A percentile compares a stretch with the other conserved stretches of the same genome.
These are phyloP conservation scores for Myotis davidii DNA, from an alignment of 2,113 vertebrate species.

Conservation along the genomic window DNA sequence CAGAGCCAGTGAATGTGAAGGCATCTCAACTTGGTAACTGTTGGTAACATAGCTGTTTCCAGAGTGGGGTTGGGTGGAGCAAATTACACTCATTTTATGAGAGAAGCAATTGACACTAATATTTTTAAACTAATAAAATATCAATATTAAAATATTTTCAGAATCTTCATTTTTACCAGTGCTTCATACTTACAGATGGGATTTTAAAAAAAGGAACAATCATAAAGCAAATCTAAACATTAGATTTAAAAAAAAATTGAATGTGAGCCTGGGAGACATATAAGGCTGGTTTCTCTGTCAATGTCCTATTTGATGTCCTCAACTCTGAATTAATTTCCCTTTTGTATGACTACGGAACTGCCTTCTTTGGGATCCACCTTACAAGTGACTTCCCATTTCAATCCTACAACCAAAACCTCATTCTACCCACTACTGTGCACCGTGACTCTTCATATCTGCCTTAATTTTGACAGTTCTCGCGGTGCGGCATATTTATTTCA, in stretches of 20 bases:
- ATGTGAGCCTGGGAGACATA: background rate
- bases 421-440: background rate
- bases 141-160: background rate
- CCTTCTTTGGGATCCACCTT: background rate
- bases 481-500: background rate
- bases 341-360: background rate
- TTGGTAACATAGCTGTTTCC: background rate
- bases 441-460: background rate
- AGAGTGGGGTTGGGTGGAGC: background rate
- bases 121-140: background rate
- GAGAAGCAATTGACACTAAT: background rate
- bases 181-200: background rate
- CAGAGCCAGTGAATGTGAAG: background rate
- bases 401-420: background rate
- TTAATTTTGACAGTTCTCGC: background rate
- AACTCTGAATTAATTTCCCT: background rate
- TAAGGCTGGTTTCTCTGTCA: background rate
- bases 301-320: background rate
- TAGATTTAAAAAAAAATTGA: background rate
- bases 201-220: background rate
- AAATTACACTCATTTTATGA: background rate
- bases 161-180: background rate
- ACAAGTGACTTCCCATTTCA: background rate
- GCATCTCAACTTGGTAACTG: background rate
- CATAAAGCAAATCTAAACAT: background rate